These are phyloP conservation scores for Hyalella azteca DNA, from an alignment of 2,888 invertebrate genomes.

Conservation along the genomic window DNA sequence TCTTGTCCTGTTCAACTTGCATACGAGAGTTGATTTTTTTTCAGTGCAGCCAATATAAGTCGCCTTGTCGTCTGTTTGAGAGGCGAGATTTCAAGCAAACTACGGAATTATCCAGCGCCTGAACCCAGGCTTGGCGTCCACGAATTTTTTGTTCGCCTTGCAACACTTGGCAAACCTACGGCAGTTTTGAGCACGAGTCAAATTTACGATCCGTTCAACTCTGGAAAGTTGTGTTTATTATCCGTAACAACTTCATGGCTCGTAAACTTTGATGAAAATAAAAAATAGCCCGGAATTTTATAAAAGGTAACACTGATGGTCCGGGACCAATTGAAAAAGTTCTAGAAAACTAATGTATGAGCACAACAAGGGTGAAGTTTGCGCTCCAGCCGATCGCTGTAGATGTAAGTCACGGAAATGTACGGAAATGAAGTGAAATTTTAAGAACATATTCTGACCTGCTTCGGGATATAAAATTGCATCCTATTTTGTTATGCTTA, in stretches of 20 bases:
- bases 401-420: not conserved
- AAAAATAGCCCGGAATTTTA: not conserved
- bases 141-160: not conserved
- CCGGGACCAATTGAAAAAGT: constrained; percentile 2
- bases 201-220: constrained; percentile 6
- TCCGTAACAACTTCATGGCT: constrained; percentile 31
- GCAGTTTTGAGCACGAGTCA: not conserved
- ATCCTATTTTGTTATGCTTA: not conserved
- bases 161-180: constrained; percentile 11
- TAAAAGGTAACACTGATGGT: not conserved
- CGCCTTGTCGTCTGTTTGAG: too few relatives aligned
- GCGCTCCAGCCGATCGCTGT: not conserved
- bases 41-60: too few relatives aligned
- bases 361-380: not conserved
- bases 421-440: not conserved
- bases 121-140: too few relatives aligned
- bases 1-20: too few relatives aligned
- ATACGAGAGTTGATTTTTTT: too few relatives aligned
- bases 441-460: not conserved
- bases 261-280: constrained; percentile 28
- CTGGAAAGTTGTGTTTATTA: constrained; percentile 29
- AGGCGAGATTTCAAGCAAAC: too few relatives aligned
- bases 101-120: too few relatives aligned
- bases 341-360: not conserved
- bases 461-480: not conserved